Evolutionary conservation across 2,797 vertebrate species (phyloP).

Genomic region (Pantherophis alleghaniensis): DNA sequence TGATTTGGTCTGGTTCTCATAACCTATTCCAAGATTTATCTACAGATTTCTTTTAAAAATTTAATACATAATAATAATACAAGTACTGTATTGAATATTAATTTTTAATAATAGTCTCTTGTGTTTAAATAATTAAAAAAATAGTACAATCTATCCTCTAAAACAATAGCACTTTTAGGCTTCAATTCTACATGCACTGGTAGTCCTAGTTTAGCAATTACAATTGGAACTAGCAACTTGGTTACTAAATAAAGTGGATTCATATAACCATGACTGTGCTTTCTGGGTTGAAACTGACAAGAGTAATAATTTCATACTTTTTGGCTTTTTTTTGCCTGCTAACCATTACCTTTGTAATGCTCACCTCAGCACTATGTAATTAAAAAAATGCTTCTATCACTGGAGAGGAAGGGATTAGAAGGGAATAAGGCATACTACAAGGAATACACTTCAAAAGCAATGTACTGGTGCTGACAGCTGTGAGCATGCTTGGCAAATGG

Average conservation of each 20-base stretch:
- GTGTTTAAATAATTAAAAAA: not conserved
- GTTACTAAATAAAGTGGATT: not conserved
- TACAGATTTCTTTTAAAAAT: not conserved
- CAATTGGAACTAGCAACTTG: not conserved
- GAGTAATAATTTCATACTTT: not conserved
- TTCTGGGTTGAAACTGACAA: not conserved
- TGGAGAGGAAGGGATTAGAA: not conserved
- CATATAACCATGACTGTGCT: not conserved
- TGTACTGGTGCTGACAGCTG: not conserved
- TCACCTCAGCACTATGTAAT: not conserved
- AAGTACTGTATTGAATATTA: not conserved
- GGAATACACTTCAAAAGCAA: not conserved
- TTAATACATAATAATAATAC: not conserved
- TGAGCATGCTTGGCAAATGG: not conserved
- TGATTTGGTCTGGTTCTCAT: not conserved
- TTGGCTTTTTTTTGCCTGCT: not conserved
- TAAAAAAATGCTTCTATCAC: not conserved
- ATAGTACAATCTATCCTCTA: not conserved
- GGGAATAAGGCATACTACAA: not conserved
- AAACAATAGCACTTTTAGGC: not conserved
- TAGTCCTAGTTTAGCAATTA: not conserved
- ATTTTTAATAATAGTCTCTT: not conserved
- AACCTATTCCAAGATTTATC: not conserved
- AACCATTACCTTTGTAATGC: not conserved
- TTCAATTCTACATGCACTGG: not conserved